These are phyloP conservation scores for Nesometra sesokonis DNA, from an alignment of 35 echinoderm and acorn worm species.

Conservation along the genomic window DNA sequence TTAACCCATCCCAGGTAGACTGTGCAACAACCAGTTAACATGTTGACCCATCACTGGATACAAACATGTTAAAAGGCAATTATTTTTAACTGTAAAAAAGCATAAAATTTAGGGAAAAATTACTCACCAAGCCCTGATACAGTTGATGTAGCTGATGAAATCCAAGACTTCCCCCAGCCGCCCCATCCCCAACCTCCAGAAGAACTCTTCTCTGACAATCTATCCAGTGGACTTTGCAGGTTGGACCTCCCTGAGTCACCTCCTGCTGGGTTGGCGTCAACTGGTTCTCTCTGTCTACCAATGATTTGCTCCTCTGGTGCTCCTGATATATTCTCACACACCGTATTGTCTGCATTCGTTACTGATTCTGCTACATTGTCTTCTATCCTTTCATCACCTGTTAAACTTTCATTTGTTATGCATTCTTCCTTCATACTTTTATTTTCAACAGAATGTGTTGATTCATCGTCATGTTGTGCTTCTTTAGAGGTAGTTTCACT, in stretches of 20 bases:
- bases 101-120: neutral
- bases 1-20: too few relatives aligned
- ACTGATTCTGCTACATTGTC: neutral
- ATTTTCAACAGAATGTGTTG: neutral
- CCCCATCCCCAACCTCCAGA: conserved; percentile 52
- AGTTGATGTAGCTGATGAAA: conserved; percentile 69
- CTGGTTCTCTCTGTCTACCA: neutral
- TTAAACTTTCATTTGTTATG: neutral
- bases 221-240: neutral
- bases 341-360: neutral
- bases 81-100: too few relatives aligned
- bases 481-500: neutral
- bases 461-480: neutral
- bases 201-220: neutral
- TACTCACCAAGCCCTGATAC: conserved; percentile 47
- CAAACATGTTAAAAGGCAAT: neutral
- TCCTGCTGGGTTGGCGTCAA: neutral
- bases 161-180: conserved; percentile 77
- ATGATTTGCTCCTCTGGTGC: neutral
- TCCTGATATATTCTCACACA: neutral
- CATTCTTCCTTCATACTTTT: neutral
- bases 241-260: neutral
- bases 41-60: neutral
- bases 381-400: neutral
- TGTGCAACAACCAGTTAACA: neutral